phyloP scores from a whole-genome alignment of 2,797 vertebrate genomes.

The Xerus rutilus region DNA sequence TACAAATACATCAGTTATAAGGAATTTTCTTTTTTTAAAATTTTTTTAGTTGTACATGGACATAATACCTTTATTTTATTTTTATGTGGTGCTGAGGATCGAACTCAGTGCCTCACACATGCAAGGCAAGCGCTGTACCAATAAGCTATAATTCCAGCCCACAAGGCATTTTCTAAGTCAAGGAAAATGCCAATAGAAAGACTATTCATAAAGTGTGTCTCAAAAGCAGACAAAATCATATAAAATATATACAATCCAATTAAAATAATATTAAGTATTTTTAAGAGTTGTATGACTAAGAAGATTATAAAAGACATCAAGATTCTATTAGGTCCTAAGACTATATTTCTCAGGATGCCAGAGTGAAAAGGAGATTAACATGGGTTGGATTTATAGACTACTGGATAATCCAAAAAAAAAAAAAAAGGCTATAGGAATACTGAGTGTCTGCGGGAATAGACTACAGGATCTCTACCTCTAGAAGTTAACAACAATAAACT shows the following conservation, averaged over 20 bases:
- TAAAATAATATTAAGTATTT: neutral
- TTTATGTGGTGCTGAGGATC: too few relatives aligned
- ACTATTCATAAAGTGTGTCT: neutral
- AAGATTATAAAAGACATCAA: constrained; percentile 17
- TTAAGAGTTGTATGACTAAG: neutral
- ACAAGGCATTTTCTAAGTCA: neutral
- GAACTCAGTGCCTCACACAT: too few relatives aligned
- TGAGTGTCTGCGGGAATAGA: neutral
- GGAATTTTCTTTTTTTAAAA: neutral
- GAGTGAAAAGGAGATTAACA: neutral
- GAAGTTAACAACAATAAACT: neutral
- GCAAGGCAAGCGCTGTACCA: too few relatives aligned
- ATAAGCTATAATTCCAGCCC: too few relatives aligned
- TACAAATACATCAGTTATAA: neutral
- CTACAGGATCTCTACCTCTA: neutral
- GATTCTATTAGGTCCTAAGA: neutral
- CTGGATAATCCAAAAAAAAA: neutral
- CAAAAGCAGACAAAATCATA: neutral
- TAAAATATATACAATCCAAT: neutral
- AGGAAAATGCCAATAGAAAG: neutral
- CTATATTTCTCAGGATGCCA: neutral
- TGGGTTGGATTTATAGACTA: neutral
- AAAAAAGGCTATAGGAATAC: neutral
- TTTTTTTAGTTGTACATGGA: too few relatives aligned
- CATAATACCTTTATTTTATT: too few relatives aligned